Percentiles rank a stretch among this genome's conserved stretches.
These are phyloP conservation scores for Lutraria lutraria DNA, from an alignment of 2,888 invertebrate species.

Conservation along the genomic window DNA sequence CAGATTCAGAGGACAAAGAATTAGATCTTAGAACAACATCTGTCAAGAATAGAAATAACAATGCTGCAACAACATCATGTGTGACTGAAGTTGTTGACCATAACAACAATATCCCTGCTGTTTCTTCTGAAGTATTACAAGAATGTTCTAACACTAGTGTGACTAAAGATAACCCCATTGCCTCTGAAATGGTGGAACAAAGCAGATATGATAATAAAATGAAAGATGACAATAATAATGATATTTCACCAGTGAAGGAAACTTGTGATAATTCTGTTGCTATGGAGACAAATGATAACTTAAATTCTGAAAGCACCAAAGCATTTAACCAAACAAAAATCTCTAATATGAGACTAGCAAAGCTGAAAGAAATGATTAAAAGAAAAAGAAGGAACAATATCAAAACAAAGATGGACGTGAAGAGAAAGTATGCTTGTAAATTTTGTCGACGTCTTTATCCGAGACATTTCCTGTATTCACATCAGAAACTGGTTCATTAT, in stretches of 20 bases:
- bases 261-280: not conserved
- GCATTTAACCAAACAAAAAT: not conserved
- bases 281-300: not conserved
- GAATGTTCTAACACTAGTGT: not conserved
- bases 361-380: not conserved
- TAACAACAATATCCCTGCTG: not conserved
- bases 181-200: not conserved
- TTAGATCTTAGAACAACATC: slow-evolving; percentile 23
- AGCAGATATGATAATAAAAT: not conserved
- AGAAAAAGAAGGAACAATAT: not conserved
- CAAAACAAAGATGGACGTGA: slow-evolving; percentile 21
- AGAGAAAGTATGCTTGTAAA: slow-evolving; percentile 51
- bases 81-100: not conserved
- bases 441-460: slow-evolving; percentile 49
- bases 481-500: slow-evolving; percentile 47
- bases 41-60: slow-evolving; percentile 8
- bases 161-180: not conserved
- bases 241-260: not conserved
- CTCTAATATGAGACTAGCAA: not conserved
- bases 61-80: not conserved
- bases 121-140: not conserved
- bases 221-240: slow-evolving; percentile 12
- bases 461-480: slow-evolving; percentile 51
- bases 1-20: not conserved
- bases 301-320: not conserved